phyloP scores from a whole-genome alignment of 2,888 invertebrate species.

The Saturnia japonica region DNA sequence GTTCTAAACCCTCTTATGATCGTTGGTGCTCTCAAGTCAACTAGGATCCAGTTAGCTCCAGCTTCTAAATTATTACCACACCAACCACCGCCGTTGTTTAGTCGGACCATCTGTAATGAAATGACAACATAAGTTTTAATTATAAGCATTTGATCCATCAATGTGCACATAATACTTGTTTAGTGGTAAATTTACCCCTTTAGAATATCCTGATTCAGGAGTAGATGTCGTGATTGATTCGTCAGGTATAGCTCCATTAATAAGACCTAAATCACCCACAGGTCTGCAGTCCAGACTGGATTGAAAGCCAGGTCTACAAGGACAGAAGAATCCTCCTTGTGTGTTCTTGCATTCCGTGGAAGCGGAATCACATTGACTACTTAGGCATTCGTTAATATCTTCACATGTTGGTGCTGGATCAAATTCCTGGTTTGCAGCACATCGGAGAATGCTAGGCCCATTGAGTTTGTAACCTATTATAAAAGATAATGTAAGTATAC shows the following conservation, averaged over 20 bases:
- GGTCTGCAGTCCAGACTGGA: conserved; percentile 94
- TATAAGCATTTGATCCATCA: conserved; percentile 8
- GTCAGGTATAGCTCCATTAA: conserved; percentile 94
- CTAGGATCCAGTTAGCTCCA: conserved; percentile 93
- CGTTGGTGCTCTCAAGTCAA: conserved; percentile 94
- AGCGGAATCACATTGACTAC: conserved; percentile 93
- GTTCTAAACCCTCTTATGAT: conserved; percentile 95
- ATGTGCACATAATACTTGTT: conserved; percentile 28
- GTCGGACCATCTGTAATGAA: conserved; percentile 86
- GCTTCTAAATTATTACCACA: conserved; percentile 93
- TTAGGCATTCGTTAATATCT: conserved; percentile 95
- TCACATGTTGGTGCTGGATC: conserved; percentile 93
- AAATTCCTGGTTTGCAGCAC: conserved; percentile 92
- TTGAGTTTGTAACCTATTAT: conserved; percentile 89
- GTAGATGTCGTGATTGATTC: conserved; percentile 93
- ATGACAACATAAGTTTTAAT: conserved; percentile 14
- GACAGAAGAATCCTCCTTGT: conserved; percentile 94
- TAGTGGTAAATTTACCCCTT: conserved; percentile 82
- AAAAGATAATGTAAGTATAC: neutral
- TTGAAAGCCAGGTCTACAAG: conserved; percentile 91
- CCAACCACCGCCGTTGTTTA: conserved; percentile 93
- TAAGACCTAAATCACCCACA: conserved; percentile 93
- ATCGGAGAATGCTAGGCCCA: conserved; percentile 91
- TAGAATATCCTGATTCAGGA: conserved; percentile 90
- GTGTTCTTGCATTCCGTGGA: conserved; percentile 96